Evolutionary conservation across 2,113 vertebrate genomes (phyloP).

Genomic region (Chloropsis hardwickii): DNA sequence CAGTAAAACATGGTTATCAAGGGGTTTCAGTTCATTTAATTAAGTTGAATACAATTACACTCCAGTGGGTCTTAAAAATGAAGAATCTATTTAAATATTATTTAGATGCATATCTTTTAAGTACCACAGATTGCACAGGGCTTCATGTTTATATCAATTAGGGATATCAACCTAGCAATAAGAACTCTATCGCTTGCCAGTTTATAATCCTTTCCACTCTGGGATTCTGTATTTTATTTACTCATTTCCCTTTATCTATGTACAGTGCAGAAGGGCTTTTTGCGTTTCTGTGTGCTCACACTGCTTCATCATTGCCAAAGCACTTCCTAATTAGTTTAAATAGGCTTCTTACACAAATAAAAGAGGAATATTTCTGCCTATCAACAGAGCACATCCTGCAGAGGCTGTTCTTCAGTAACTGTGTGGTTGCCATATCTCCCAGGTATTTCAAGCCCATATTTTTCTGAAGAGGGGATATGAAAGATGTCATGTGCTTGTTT

Average conservation of each 20-base stretch:
- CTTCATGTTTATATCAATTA: constrained; percentile 48
- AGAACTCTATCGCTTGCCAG: not conserved
- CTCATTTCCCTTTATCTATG: constrained; percentile 14
- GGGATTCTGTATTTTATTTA: not conserved
- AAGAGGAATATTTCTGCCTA: not conserved
- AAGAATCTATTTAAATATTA: constrained; percentile 59
- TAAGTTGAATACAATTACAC: constrained; percentile 63
- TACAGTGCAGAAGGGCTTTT: not conserved
- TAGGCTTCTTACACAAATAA: not conserved
- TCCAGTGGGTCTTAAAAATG: constrained; percentile 57
- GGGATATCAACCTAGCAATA: constrained; percentile 1
- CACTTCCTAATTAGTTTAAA: constrained; percentile 2
- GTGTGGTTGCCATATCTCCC: not conserved
- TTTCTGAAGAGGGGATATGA: not conserved
- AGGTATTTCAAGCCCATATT: not conserved
- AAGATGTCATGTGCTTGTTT: not conserved
- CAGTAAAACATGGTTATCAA: constrained; percentile 24
- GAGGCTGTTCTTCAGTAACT: not conserved
- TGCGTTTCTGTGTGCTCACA: not conserved
- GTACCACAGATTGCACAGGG: not conserved
- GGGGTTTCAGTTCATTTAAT: constrained; percentile 63
- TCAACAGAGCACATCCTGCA: not conserved
- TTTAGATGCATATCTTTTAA: constrained; percentile 57
- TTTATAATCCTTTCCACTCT: not conserved
- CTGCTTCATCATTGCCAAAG: not conserved